Percentiles rank a stretch among this genome's conserved stretches.
Conservation (phyloP, 2,797 vertebrate genomes). For the Urocyon cinereoargenteus region DNA sequence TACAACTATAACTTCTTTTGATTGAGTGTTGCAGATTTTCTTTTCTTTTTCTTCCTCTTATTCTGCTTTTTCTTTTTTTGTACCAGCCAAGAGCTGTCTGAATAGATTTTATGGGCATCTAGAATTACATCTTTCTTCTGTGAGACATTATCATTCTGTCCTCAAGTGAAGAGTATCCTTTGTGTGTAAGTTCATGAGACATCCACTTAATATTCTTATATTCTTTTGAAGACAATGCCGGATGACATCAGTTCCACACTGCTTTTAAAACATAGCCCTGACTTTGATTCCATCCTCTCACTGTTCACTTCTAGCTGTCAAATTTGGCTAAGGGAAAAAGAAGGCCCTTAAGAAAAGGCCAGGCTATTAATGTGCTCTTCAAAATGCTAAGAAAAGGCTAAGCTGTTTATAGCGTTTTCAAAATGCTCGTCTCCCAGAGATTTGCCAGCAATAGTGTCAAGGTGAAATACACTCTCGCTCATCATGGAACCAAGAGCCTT, state of each 20-base stretch:
- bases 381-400: conserved; percentile 83
- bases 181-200: conserved; percentile 77
- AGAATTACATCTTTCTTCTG: conserved; percentile 71
- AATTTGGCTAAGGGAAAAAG: conserved; percentile 70
- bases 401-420: conserved; percentile 77
- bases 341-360: conserved; percentile 78
- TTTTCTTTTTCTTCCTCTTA: not conserved
- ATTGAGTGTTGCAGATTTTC: not conserved
- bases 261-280: conserved; percentile 76
- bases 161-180: conserved; percentile 78
- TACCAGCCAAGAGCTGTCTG: conserved; percentile 54
- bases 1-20: conserved; percentile 10
- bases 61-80: not conserved
- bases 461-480: conserved; percentile 60
- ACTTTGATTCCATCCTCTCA: conserved; percentile 78
- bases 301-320: conserved; percentile 76
- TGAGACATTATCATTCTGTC: conserved; percentile 74
- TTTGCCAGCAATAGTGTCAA: conserved; percentile 67
- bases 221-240: conserved; percentile 80
- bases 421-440: conserved; percentile 71
- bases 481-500: conserved; percentile 5
- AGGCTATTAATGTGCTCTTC: conserved; percentile 81
- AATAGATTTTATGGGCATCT: conserved; percentile 69
- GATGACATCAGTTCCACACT: conserved; percentile 69
- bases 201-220: conserved; percentile 83